Percentiles rank a stretch among this genome's conserved stretches.
Evolutionary conservation across 2,888 invertebrate genomes (phyloP).

Genomic region (Thecocarcelia acutangulata): DNA sequence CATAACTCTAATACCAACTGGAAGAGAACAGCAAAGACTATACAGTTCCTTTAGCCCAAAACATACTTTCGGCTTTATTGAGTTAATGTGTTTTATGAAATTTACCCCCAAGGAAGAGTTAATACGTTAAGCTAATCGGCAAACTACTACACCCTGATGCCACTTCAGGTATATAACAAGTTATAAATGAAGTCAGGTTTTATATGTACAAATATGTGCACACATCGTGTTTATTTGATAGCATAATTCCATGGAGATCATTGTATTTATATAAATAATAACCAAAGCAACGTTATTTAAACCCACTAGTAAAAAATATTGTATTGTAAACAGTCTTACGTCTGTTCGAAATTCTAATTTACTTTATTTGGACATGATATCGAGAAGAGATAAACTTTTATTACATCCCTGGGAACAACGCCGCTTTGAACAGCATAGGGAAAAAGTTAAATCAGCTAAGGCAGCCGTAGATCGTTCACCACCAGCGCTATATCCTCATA

Average conservation of each 20-base stretch:
- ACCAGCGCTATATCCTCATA: conserved; percentile 86
- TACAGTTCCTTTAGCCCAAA: no score
- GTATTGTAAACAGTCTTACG: not conserved
- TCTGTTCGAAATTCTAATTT: conserved; percentile 10
- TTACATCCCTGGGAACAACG: conserved; percentile 87
- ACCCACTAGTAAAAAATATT: not conserved
- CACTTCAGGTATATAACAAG: no score
- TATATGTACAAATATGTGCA: not conserved
- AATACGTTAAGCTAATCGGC: no score
- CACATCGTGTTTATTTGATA: conserved; percentile 28
- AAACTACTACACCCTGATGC: no score
- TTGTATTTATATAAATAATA: conserved; percentile 57
- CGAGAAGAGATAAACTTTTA: conserved; percentile 87
- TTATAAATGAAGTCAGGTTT: not conserved
- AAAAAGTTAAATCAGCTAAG: conserved; percentile 86
- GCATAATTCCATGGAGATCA: conserved; percentile 52
- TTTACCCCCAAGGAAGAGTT: no score
- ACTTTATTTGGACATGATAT: conserved; percentile 83
- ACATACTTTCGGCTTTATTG: no score
- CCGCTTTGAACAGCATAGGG: conserved; percentile 86
- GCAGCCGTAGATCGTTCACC: conserved; percentile 86
- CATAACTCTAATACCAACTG: no score
- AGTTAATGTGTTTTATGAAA: no score
- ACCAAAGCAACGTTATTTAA: conserved; percentile 66
- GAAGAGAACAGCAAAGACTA: no score